Evolutionary conservation across 2,888 invertebrate species (phyloP), one percentile per base, ranked within the genome.

Genomic region (Ichneumon xanthorius): DNA sequence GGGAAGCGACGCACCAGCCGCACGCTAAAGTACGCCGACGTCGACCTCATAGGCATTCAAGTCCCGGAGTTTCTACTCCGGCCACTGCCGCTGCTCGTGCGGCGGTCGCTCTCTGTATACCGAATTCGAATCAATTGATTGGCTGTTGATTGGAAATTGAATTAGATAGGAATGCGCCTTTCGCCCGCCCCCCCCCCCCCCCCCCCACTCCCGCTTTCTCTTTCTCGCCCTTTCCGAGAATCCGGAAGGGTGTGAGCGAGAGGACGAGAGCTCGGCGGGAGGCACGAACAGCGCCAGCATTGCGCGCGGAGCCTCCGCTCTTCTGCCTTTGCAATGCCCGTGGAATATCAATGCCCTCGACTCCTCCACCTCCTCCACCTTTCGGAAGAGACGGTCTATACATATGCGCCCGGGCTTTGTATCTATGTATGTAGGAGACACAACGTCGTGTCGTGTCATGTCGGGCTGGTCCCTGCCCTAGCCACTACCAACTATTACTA

Each of bases 101-200:
- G 63, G 55, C 65, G 53, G 72, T 70, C 79, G 48, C 75, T 80
- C 48, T 89, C 89, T 92, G 92, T 94, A 94, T 94, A 94, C 94
- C 91, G 94, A 94, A 94, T 94, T 94, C 94, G 94, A 94, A 94
- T 94, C 95, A 94, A 95, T 95, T 95, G 95, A 95, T 95, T 95
- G 95, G 94, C 94, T 94, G 95, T 94, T 95, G 95, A 95, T 95
- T 95, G 95, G 94, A 95, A 95, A 95, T 95, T 94, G 94, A 95
- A 95, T 95, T 95, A 95, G 94, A 94, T 92, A 92, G 94, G 94
- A 94, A 94, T 95, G 94, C 94, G 94, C 94, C 94, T 93, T 92
- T 93, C 94, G 93, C 92, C 91, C 58, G 50, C 80, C 33, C 58
- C 71, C 72, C 61, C 61, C 45, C 73, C 55, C 63, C 48, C 61